Conservation (phyloP, 1,140 invertebrate species). For the Hormaphis cornu region DNA sequence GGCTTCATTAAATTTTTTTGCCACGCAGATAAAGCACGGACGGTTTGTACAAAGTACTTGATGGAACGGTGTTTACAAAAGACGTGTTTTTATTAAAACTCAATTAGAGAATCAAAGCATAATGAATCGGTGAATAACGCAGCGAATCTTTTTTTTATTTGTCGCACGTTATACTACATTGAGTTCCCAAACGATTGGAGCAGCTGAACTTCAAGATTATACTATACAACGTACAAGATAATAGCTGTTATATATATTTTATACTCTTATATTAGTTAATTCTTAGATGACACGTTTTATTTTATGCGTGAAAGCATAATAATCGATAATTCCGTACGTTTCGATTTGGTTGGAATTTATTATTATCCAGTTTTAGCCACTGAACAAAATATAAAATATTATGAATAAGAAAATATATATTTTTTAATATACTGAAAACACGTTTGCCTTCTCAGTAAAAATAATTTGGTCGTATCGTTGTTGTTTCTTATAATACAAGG, state of each 20-base stretch:
- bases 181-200: not conserved
- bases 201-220: not conserved
- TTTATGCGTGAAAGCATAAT: not conserved
- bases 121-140: too few species aligned
- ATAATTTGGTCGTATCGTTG: too few species aligned
- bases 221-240: too few species aligned
- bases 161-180: not conserved
- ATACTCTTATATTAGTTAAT: not conserved
- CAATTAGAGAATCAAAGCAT: not conserved
- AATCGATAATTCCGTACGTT: too few species aligned
- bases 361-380: too few species aligned
- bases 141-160: not conserved
- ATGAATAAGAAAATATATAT: too few species aligned
- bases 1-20: constrained; percentile 7
- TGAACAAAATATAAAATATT: too few species aligned
- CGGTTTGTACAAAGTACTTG: not conserved
- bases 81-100: constrained; percentile 7
- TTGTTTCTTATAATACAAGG: too few species aligned
- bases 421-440: too few species aligned
- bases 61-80: constrained; percentile 7
- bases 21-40: constrained; percentile 14
- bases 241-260: not conserved
- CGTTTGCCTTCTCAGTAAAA: too few species aligned
- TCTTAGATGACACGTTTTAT: not conserved
- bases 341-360: too few species aligned